phyloP scores from a whole-genome alignment of 2,113 vertebrate genomes.

The Rhinichthys klamathensis region DNA sequence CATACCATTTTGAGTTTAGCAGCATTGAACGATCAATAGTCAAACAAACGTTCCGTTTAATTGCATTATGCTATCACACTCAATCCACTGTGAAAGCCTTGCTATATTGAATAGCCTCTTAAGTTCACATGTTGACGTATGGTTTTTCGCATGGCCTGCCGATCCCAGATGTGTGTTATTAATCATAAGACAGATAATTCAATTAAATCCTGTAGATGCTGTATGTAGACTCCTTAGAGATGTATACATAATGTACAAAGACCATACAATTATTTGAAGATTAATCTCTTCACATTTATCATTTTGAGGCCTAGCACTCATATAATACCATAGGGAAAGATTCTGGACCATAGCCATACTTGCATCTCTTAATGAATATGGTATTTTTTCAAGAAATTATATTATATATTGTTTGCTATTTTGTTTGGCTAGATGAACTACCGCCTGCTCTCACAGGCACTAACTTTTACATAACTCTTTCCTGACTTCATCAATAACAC shows the following conservation, averaged over 20 bases:
- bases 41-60: slow-evolving; percentile 12
- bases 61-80: not conserved
- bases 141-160: not conserved
- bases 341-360: slow-evolving; percentile 13
- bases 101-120: not conserved
- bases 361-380: slow-evolving; percentile 24
- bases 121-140: not conserved
- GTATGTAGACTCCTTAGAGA: slow-evolving; percentile 39
- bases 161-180: slow-evolving; percentile 3
- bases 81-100: not conserved
- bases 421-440: slow-evolving; percentile 40
- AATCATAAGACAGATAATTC: slow-evolving; percentile 42
- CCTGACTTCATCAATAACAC: slow-evolving; percentile 38
- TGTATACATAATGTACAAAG: not conserved
- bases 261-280: slow-evolving; percentile 1
- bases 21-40: not conserved
- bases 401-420: slow-evolving; percentile 33
- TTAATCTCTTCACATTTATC: slow-evolving; percentile 30
- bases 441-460: slow-evolving; percentile 16
- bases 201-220: slow-evolving; percentile 11
- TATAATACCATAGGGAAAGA: not conserved
- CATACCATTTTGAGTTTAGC: not conserved
- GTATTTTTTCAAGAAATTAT: slow-evolving; percentile 8
- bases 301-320: not conserved
- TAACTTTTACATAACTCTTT: slow-evolving; percentile 36